Conservation (phyloP, 2,888 invertebrate genomes). For the Lithophane leautieri region DNA sequence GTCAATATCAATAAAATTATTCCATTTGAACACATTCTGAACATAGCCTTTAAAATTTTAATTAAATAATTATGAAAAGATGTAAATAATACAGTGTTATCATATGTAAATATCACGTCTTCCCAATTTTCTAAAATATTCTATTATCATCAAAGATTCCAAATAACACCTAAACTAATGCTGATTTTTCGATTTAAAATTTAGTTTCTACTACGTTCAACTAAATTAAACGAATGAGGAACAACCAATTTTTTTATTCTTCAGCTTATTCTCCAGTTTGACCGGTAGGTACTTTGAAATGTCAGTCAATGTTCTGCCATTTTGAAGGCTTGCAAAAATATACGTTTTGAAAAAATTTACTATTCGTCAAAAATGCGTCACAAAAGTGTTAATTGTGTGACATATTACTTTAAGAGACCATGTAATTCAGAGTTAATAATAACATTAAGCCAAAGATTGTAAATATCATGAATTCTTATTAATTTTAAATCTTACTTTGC, state of each 20-base stretch:
- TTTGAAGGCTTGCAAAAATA: conserved; percentile 4
- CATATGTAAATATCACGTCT: conserved; percentile 28
- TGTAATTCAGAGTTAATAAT: conserved; percentile 7
- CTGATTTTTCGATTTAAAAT: neutral
- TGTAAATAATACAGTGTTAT: conserved; percentile 42
- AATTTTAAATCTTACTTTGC: conserved; percentile 23
- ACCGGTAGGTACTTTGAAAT: neutral
- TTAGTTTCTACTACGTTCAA: neutral
- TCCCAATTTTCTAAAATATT: neutral
- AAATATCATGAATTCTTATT: conserved; percentile 24
- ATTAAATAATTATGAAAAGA: conserved; percentile 4
- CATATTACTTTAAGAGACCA: neutral
- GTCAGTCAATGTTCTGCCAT: neutral
- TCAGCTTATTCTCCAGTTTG: neutral
- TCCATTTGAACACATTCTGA: conserved; percentile 42
- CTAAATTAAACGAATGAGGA: neutral
- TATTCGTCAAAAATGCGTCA: neutral
- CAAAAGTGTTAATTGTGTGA: neutral
- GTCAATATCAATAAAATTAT: conserved; percentile 17
- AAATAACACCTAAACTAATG: neutral
- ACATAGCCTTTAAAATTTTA: conserved; percentile 27
- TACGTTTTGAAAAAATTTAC: neutral
- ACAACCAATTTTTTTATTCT: neutral
- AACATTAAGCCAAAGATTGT: conserved; percentile 16
- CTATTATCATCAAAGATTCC: neutral